Conservation (phyloP, 2,888 invertebrate species). For the Molorchus minor region DNA sequence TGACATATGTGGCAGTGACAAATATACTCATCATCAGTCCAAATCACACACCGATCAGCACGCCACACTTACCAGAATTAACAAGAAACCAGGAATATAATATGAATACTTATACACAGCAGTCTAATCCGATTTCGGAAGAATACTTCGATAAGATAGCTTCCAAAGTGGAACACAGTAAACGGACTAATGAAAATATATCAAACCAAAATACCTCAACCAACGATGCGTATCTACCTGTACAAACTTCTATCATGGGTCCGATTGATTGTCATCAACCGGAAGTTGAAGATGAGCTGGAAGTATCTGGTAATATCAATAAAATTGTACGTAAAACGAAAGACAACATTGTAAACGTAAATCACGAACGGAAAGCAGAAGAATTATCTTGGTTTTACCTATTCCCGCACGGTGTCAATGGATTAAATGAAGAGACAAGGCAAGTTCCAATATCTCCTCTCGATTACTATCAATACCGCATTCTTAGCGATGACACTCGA, state of each 20-base stretch:
- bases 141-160: neutral
- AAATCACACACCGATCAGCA: too few relatives aligned
- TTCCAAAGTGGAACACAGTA: neutral
- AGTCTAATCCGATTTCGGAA: too few relatives aligned
- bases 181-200: neutral
- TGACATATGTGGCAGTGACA: neutral
- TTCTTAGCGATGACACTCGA: conserved; percentile 8
- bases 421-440: conserved; percentile 5
- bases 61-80: too few relatives aligned
- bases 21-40: too few relatives aligned
- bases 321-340: conserved; percentile 10
- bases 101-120: too few relatives aligned
- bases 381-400: conserved; percentile 11
- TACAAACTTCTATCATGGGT: conserved; percentile 6
- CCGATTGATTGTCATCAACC: conserved; percentile 8
- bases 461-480: conserved; percentile 7
- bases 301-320: conserved; percentile 10
- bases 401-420: conserved; percentile 6
- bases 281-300: conserved; percentile 7
- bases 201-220: neutral
- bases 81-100: too few relatives aligned
- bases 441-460: neutral
- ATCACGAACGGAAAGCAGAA: conserved; percentile 12
- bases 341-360: conserved; percentile 4
- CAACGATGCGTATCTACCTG: too few relatives aligned